Evolutionary conservation across 1,140 invertebrate genomes (phyloP).

Genomic region (Tetragonula clypearis): DNA sequence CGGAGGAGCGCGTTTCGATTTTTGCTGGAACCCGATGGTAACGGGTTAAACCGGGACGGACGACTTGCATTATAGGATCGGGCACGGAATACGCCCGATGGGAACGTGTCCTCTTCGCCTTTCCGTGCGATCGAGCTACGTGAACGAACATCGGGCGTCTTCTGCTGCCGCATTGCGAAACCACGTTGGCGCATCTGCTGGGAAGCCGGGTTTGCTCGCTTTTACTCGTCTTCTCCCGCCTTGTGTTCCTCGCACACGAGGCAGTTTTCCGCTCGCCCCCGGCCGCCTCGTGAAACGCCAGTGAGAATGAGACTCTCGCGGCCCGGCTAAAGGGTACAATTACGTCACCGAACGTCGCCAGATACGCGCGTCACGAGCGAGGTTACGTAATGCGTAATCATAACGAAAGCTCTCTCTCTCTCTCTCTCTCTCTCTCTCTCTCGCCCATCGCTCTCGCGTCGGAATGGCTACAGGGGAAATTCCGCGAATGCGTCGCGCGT

Average conservation of each 20-base stretch:
- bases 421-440: background rate
- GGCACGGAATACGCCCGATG: slow-evolving; percentile 60
- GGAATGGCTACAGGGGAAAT: background rate
- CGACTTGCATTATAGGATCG: slow-evolving; percentile 66
- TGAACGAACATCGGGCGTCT: slow-evolving; percentile 63
- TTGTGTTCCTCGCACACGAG: no score
- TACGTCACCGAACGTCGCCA: slow-evolving; percentile 38
- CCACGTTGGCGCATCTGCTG: slow-evolving; percentile 42
- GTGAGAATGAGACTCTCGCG: slow-evolving; percentile 20
- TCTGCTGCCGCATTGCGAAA: slow-evolving; percentile 61
- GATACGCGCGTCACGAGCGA: slow-evolving; percentile 34
- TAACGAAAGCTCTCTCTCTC: slow-evolving; percentile 22
- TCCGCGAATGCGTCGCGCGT: background rate
- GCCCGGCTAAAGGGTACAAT: slow-evolving; percentile 46
- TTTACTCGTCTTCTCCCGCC: slow-evolving; percentile 13
- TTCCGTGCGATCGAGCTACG: slow-evolving; percentile 56
- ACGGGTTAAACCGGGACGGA: slow-evolving; percentile 75
- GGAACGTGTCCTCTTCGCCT: slow-evolving; percentile 71
- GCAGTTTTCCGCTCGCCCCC: background rate
- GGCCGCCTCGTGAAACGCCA: background rate
- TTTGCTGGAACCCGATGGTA: slow-evolving; percentile 64
- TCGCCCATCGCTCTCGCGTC: background rate
- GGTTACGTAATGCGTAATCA: slow-evolving; percentile 1
- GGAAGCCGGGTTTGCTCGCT: slow-evolving; percentile 27
- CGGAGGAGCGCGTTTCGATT: slow-evolving; percentile 65